Conservation (phyloP, 2,113 vertebrate species). For the Equus quagga region DNA sequence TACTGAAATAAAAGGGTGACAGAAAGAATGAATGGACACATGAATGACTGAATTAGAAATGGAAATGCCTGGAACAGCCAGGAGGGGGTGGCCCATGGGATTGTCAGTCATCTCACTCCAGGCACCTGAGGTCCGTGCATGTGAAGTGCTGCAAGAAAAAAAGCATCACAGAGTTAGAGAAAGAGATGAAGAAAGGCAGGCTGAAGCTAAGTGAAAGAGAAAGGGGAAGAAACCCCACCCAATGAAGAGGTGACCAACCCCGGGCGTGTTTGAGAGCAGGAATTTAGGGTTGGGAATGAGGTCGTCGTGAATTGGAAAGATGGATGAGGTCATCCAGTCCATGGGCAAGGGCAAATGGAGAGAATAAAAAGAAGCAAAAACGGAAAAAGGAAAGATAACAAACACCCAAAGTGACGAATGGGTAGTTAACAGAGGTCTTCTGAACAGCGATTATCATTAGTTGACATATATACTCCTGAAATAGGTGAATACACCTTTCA, state of each 20-base stretch:
- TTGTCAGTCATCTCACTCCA: not conserved
- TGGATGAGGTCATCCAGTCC: not conserved
- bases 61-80: not conserved
- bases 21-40: not conserved
- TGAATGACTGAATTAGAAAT: not conserved
- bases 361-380: not conserved
- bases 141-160: not conserved
- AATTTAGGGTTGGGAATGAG: not conserved
- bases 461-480: not conserved
- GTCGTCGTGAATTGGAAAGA: not conserved
- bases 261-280: not conserved
- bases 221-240: not conserved
- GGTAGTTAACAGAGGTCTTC: not conserved
- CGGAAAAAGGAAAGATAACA: not conserved
- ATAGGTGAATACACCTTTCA: not conserved
- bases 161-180: not conserved
- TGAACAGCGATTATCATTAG: not conserved
- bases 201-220: not conserved
- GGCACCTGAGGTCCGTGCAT: not conserved
- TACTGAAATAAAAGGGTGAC: not conserved
- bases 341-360: not conserved
- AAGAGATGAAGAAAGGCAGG: not conserved
- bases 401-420: not conserved
- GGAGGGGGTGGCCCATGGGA: not conserved
- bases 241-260: accelerated